These are phyloP conservation scores for Psilopogon haemacephalus DNA, from an alignment of 2,113 vertebrate species.

Conservation along the genomic window DNA sequence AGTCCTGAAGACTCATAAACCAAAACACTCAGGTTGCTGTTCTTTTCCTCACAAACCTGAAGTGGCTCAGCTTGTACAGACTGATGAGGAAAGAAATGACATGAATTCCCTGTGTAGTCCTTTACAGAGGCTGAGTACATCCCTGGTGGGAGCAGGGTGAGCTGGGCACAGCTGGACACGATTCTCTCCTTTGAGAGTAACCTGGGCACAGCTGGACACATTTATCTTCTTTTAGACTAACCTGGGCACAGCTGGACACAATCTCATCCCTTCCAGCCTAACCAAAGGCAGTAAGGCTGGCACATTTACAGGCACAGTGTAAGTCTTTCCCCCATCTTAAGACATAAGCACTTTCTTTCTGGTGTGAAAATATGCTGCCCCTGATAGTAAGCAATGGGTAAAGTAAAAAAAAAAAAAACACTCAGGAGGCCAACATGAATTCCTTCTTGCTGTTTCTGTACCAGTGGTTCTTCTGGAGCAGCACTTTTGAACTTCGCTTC, in stretches of 20 bases:
- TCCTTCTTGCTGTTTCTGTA: not conserved
- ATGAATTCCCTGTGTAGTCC: not conserved
- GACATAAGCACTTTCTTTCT: not conserved
- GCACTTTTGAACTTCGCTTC: not conserved
- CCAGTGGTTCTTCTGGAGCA: not conserved
- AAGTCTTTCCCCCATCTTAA: fast-evolving
- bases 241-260: not conserved
- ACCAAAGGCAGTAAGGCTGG: not conserved
- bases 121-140: not conserved
- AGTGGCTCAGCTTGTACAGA: not conserved
- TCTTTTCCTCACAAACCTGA: not conserved
- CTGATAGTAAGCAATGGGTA: not conserved
- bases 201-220: not conserved
- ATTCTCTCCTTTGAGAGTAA: not conserved
- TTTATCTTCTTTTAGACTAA: not conserved
- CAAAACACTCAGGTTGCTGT: not conserved
- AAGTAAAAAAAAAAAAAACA: not conserved
- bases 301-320: not conserved
- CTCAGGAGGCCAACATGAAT: fast-evolving
- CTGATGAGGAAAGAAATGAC: not conserved
- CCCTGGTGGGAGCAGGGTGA: not conserved
- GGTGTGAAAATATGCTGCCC: not conserved
- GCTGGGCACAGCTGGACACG: not conserved
- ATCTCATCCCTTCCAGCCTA: not conserved
- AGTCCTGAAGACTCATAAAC: not conserved